Evolutionary conservation across 2,113 vertebrate species (phyloP).

Genomic region (Sylvicapra grimmia): DNA sequence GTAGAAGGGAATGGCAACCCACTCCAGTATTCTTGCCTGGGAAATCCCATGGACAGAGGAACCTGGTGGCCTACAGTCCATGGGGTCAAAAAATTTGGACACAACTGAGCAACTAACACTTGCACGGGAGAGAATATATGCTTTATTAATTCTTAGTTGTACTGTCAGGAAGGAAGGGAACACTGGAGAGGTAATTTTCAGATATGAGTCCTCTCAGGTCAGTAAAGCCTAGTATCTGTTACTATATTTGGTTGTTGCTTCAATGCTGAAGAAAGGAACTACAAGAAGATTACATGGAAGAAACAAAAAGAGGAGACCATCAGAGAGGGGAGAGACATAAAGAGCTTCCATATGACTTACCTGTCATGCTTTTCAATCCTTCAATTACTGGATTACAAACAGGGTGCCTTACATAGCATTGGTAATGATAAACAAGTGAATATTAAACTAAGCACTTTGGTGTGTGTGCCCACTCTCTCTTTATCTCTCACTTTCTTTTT

Average conservation of each 20-base stretch:
- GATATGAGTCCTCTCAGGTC: not conserved
- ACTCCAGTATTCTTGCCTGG: not conserved
- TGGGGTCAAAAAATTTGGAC: not conserved
- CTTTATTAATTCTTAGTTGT: constrained; percentile 5
- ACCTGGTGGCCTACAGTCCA: not conserved
- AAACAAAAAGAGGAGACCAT: not conserved
- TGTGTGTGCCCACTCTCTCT: not conserved
- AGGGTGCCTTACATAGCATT: not conserved
- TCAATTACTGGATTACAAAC: not conserved
- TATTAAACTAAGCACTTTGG: not conserved
- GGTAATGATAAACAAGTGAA: not conserved
- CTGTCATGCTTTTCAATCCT: not conserved
- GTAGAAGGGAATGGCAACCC: not conserved
- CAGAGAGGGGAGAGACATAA: not conserved
- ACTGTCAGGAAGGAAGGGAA: not conserved
- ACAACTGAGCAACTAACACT: not conserved
- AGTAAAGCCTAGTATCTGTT: not conserved
- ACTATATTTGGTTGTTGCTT: constrained; percentile 1
- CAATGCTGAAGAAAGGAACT: constrained; percentile 12
- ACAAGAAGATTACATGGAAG: constrained; percentile 20
- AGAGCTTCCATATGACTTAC: not conserved
- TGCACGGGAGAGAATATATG: not conserved
- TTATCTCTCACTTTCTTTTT: not conserved
- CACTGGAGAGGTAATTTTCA: not conserved
- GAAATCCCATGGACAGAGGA: not conserved